Conservation (phyloP, 2,888 invertebrate species). For the Agrochola circellaris region DNA sequence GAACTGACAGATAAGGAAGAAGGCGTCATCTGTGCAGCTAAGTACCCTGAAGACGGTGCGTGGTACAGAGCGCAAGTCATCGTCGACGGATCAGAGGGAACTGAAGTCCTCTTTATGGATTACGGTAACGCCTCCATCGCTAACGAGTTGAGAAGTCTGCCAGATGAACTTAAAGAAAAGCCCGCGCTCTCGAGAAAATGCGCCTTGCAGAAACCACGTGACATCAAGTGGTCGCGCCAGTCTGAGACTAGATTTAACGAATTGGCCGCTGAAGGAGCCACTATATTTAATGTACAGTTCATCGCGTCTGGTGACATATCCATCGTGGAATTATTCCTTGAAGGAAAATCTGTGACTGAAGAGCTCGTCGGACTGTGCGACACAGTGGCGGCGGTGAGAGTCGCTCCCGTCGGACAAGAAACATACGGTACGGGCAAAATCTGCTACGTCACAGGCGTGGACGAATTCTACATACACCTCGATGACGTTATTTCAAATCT, state of each 20-base stretch:
- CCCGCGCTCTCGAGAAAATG: slow-evolving; percentile 92
- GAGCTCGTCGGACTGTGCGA: slow-evolving; percentile 90
- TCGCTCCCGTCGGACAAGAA: slow-evolving; percentile 85
- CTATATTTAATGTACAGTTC: slow-evolving; percentile 93
- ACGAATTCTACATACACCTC: slow-evolving; percentile 94
- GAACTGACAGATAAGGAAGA: slow-evolving; percentile 85
- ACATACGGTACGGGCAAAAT: slow-evolving; percentile 91
- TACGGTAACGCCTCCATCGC: slow-evolving; percentile 92
- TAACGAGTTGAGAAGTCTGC: slow-evolving; percentile 90
- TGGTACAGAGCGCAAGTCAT: slow-evolving; percentile 93
- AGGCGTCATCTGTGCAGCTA: slow-evolving; percentile 92
- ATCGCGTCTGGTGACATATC: slow-evolving; percentile 92
- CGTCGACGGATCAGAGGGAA: slow-evolving; percentile 89
- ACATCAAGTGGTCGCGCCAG: slow-evolving; percentile 91
- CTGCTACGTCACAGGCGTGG: slow-evolving; percentile 92
- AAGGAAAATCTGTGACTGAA: slow-evolving; percentile 92
- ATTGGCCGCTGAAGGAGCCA: slow-evolving; percentile 92
- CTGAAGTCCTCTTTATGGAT: slow-evolving; percentile 92
- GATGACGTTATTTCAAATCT: slow-evolving; percentile 90
- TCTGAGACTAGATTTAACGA: slow-evolving; percentile 93
- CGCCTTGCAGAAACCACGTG: slow-evolving; percentile 90
- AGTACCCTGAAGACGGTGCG: slow-evolving; percentile 91
- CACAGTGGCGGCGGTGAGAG: slow-evolving; percentile 82
- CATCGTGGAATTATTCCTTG: slow-evolving; percentile 91
- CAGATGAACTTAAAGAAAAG: slow-evolving; percentile 90